These are phyloP conservation scores for Cheirogaleus major DNA, from an alignment of 2,797 vertebrate species.

Conservation along the genomic window DNA sequence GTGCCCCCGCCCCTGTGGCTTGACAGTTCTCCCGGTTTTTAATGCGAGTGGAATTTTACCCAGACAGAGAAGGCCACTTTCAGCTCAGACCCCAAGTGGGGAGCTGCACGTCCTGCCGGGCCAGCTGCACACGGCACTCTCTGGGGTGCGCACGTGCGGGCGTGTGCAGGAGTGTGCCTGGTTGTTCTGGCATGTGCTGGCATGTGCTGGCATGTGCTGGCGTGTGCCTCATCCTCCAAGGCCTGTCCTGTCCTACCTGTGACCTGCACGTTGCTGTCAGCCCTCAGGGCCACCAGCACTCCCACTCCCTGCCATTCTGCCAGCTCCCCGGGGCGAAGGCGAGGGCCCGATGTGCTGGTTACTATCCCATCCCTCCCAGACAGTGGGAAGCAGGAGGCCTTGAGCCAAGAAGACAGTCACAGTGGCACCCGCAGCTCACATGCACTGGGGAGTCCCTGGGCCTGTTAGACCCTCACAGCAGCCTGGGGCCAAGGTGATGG, in stretches of 20 bases:
- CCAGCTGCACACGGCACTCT: rapidly evolving
- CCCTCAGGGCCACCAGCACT: background rate
- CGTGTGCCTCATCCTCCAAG: background rate
- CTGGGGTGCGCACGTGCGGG: background rate
- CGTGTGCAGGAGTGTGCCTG: rapidly evolving
- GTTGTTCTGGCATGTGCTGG: background rate
- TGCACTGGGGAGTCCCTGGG: background rate
- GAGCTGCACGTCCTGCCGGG: background rate
- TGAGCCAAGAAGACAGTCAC: background rate
- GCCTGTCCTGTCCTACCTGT: too few relatives aligned
- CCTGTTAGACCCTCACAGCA: background rate
- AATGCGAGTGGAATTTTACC: background rate
- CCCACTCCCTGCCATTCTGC: background rate
- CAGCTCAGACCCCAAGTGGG: background rate
- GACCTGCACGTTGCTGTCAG: background rate
- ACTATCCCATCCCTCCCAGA: background rate
- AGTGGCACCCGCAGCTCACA: rapidly evolving
- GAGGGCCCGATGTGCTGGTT: rapidly evolving
- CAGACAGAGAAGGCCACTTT: background rate
- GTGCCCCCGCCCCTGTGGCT: background rate
- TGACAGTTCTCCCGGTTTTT: background rate
- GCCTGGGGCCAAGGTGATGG: background rate
- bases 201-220: too few relatives aligned
- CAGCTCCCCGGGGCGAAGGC: background rate
- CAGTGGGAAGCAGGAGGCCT: background rate